Evolutionary conservation across 2,797 vertebrate species (phyloP).

Genomic region (Acipenser ruthenus): DNA sequence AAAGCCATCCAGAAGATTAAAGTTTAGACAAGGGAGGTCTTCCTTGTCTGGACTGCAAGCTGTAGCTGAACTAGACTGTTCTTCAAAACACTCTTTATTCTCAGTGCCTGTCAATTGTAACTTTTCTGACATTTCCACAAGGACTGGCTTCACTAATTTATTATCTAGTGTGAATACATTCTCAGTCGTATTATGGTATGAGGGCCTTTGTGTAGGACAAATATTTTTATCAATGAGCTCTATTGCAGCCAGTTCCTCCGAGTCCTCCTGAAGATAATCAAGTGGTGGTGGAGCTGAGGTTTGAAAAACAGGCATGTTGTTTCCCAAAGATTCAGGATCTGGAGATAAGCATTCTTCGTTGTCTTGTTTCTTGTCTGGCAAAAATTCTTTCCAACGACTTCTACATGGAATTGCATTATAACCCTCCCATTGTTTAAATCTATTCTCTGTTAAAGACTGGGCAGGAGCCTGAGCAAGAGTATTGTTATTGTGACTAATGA

Average conservation of each 20-base stretch:
- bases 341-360: neutral
- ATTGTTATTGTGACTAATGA: neutral
- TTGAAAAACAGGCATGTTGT: neutral
- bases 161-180: too few relatives aligned
- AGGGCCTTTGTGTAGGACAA: too few relatives aligned
- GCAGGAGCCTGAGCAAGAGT: neutral
- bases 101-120: too few relatives aligned
- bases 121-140: too few relatives aligned
- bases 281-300: neutral
- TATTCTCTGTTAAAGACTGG: neutral
- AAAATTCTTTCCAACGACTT: neutral
- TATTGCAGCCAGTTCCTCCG: neutral
- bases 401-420: neutral
- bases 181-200: too few relatives aligned
- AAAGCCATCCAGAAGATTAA: constrained; percentile 50
- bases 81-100: too few relatives aligned
- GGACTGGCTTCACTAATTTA: too few relatives aligned
- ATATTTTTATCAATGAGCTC: neutral
- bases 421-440: neutral
- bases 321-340: neutral
- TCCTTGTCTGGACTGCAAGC: constrained; percentile 11
- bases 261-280: neutral
- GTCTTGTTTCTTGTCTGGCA: neutral
- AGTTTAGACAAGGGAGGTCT: constrained; percentile 43
- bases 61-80: too few relatives aligned